A percentile compares a stretch with the other conserved stretches of the same genome.
Evolutionary conservation across 2,797 vertebrate species (phyloP).

Genomic region (Micrastur ruficollis): DNA sequence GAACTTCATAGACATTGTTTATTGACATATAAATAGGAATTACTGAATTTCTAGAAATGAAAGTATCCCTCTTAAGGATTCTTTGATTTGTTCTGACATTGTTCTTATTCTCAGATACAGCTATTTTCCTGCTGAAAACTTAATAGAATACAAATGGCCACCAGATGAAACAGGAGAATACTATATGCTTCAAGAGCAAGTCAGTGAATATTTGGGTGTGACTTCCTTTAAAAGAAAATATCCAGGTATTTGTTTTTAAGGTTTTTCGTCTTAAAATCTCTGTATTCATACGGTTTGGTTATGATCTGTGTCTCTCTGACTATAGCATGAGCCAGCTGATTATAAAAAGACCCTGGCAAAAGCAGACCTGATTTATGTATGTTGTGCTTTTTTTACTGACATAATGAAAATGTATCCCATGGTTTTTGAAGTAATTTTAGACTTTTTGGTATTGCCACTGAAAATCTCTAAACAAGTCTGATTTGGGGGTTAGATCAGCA

Average conservation of each 20-base stretch:
- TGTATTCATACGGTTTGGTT: not conserved
- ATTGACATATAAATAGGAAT: not conserved
- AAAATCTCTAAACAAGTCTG: not conserved
- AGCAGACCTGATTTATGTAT: not conserved
- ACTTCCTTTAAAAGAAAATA: constrained; percentile 99
- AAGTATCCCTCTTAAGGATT: not conserved
- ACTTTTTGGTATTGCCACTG: not conserved
- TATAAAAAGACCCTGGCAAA: not conserved
- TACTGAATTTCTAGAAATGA: not conserved
- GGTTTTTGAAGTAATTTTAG: not conserved
- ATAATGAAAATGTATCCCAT: not conserved
- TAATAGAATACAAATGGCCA: constrained; percentile 98
- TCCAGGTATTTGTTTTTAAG: constrained; percentile 84
- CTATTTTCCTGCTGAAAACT: constrained; percentile 96
- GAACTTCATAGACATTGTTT: not conserved
- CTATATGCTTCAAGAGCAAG: constrained; percentile 98
- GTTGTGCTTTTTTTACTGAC: not conserved
- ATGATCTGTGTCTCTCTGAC: not conserved
- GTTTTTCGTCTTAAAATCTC: not conserved
- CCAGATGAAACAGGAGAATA: constrained; percentile 96
- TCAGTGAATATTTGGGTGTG: constrained; percentile 97
- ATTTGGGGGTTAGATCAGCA: not conserved
- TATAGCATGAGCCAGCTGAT: not conserved
- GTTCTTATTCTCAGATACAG: constrained; percentile 79
- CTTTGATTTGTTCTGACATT: not conserved